phyloP scores from a whole-genome alignment of 2,888 invertebrate genomes.

The Euclidia mi region DNA sequence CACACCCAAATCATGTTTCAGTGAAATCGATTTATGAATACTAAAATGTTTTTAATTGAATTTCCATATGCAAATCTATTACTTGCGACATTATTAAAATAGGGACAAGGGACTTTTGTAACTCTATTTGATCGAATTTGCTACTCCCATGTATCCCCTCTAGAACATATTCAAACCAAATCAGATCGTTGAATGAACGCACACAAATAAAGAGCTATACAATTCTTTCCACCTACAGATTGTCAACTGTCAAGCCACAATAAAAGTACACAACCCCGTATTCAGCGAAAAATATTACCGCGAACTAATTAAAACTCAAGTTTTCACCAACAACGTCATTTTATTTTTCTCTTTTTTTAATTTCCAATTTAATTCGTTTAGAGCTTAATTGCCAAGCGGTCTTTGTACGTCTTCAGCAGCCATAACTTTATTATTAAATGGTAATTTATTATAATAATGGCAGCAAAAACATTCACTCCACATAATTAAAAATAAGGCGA shows the following conservation, averaged over 20 bases:
- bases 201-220: no score
- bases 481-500: no score
- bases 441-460: conserved; percentile 42
- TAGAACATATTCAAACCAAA: no score
- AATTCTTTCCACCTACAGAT: neutral
- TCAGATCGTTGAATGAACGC: no score
- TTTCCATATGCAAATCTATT: no score
- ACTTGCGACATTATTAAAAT: no score
- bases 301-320: conserved; percentile 5
- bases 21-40: no score
- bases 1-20: no score
- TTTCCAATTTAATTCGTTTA: conserved; percentile 33
- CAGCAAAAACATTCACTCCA: conserved; percentile 14
- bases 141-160: no score
- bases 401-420: conserved; percentile 52
- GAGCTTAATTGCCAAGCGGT: conserved; percentile 39
- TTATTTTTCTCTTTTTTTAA: conserved; percentile 13
- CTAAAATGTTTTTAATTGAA: no score
- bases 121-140: no score
- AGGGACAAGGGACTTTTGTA: no score
- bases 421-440: conserved; percentile 51
- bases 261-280: neutral
- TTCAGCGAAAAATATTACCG: neutral
- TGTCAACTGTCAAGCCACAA: neutral
- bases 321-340: neutral